These are phyloP conservation scores for Furnarius figulus DNA, from an alignment of 2,113 vertebrate genomes.

Conservation along the genomic window DNA sequence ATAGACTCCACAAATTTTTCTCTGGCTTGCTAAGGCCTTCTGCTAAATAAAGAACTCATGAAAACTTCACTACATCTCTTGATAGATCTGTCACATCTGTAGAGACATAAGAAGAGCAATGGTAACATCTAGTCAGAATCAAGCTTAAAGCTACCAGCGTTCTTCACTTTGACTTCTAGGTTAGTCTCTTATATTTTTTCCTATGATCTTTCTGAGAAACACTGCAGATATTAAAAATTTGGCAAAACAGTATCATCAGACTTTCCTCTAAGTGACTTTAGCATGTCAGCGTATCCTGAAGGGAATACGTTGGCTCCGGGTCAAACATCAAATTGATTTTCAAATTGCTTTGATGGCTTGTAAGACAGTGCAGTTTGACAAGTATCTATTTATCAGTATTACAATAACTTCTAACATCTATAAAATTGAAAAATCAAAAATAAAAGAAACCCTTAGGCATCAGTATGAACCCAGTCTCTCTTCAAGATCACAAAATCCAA, in stretches of 20 bases:
- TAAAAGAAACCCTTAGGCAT: too few species aligned
- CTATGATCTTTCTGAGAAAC: background rate
- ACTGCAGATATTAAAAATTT: background rate
- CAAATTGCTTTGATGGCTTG: conserved; percentile 72
- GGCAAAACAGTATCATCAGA: conserved; percentile 38
- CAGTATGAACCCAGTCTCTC: background rate
- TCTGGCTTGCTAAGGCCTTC: background rate
- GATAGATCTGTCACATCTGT: background rate
- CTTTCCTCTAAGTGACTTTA: conserved; percentile 69
- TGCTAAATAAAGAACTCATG: background rate
- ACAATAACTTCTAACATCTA: too few species aligned
- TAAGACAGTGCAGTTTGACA: conserved; percentile 43
- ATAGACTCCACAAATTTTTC: background rate
- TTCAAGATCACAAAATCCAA: conserved; percentile 15
- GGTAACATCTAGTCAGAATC: background rate
- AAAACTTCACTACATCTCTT: background rate
- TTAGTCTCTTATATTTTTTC: conserved; percentile 4
- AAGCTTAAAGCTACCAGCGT: background rate
- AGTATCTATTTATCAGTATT: conserved; percentile 60
- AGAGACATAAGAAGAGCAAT: background rate
- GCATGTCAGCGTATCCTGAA: conserved; percentile 56
- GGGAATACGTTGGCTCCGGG: conserved; percentile 52
- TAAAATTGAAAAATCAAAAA: too few species aligned
- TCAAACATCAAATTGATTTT: conserved; percentile 79
- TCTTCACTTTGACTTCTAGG: conserved; percentile 19